These are phyloP conservation scores for Psix sp. DNA, from an alignment of 1,140 invertebrate species.

Conservation along the genomic window DNA sequence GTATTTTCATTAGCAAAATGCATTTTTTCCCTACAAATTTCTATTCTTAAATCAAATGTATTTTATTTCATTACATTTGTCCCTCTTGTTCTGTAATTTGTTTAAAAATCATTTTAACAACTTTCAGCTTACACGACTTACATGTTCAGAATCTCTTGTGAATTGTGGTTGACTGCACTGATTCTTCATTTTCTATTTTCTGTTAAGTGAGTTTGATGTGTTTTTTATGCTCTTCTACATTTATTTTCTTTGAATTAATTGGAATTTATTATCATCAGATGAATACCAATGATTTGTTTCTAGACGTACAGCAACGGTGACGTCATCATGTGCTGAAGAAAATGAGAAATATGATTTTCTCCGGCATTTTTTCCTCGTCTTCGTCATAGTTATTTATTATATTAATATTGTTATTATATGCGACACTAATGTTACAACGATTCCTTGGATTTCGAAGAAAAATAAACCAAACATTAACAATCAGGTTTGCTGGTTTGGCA, in stretches of 20 bases:
- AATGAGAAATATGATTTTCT: neutral
- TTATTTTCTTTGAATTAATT: no score
- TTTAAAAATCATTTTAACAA: no score
- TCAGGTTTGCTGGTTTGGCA: neutral
- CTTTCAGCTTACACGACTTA: conserved; percentile 1
- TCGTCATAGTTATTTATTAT: neutral
- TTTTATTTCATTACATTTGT: no score
- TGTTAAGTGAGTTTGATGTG: conserved; percentile 10
- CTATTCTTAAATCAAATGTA: no score
- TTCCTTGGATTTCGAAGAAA: neutral
- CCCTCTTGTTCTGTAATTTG: no score
- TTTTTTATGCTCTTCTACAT: no score
- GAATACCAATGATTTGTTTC: neutral
- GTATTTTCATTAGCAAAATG: neutral
- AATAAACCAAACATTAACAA: neutral
- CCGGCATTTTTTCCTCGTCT: neutral
- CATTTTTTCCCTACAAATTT: no score
- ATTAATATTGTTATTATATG: neutral
- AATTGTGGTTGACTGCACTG: neutral
- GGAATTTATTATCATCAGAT: no score
- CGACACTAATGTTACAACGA: neutral
- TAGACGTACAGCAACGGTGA: neutral
- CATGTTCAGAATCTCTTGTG: conserved; percentile 1
- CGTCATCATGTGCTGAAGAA: neutral
- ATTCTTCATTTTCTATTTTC: neutral